Evolutionary conservation across 2,888 invertebrate species (phyloP).

Genomic region (Drosophila melanosoma): DNA sequence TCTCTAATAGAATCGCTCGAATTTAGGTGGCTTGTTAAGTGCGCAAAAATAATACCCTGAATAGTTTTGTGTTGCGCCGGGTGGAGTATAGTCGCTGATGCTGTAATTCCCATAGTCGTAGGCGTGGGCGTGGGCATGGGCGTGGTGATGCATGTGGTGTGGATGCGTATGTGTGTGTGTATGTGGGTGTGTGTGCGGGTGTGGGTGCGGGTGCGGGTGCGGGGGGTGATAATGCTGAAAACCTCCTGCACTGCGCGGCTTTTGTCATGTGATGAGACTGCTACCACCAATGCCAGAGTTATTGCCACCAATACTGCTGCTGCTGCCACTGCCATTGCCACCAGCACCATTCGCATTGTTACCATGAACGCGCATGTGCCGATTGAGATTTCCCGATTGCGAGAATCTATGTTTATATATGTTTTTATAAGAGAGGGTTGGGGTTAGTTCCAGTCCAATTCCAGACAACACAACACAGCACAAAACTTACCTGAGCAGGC

Average conservation of each 20-base stretch:
- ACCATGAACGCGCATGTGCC: constrained; percentile 99
- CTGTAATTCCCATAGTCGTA: constrained; percentile 82
- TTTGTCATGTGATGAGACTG: constrained; percentile 88
- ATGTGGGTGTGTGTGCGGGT: constrained; percentile 58
- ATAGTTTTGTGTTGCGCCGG: constrained; percentile 84
- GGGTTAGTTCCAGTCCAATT: constrained; percentile 34
- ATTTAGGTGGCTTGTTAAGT: constrained; percentile 84
- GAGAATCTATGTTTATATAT: constrained; percentile 89
- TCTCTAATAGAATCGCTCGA: constrained; percentile 82
- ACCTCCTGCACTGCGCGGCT: constrained; percentile 83
- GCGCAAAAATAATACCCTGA: constrained; percentile 85
- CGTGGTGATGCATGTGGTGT: constrained; percentile 55
- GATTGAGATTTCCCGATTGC: constrained; percentile 98
- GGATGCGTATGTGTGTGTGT: constrained; percentile 52
- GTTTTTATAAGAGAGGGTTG: constrained; percentile 17
- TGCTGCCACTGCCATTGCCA: constrained; percentile 26
- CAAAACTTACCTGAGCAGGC: constrained; percentile 90
- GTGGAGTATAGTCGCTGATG: constrained; percentile 83
- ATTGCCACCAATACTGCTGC: constrained; percentile 48
- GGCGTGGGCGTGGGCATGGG: constrained; percentile 56
- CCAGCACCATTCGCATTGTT: constrained; percentile 85
- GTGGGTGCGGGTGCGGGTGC: constrained; percentile 66
- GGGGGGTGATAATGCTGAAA: constrained; percentile 84
- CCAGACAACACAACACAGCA: constrained; percentile 2
- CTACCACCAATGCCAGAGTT: constrained; percentile 51